Percentiles rank a stretch among this genome's conserved stretches.
These are phyloP conservation scores for Leuciscus idus DNA, from an alignment of 2,113 vertebrate genomes.

Conservation along the genomic window DNA sequence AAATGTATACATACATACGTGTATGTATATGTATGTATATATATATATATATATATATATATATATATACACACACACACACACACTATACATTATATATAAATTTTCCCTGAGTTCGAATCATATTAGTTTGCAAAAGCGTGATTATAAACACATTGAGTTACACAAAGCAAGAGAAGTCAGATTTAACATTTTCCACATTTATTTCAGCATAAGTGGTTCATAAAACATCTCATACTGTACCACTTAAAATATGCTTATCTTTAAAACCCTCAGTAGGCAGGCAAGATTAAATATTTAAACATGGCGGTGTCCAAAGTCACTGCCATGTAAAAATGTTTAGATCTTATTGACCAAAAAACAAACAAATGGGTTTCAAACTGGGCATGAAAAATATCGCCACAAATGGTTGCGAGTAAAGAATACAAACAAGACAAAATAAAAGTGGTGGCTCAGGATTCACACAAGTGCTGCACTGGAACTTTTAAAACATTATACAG, in stretches of 20 bases:
- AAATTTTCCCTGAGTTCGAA: too few relatives aligned
- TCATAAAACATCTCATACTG: constrained; percentile 73
- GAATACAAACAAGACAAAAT: constrained; percentile 19
- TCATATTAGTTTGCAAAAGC: too few relatives aligned
- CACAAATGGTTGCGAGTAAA: constrained; percentile 47
- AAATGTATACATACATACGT: too few relatives aligned
- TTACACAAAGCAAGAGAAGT: constrained; percentile 29
- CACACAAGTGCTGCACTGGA: constrained; percentile 21
- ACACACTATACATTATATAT: too few relatives aligned
- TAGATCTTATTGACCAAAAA: constrained; percentile 69
- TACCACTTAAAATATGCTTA: constrained; percentile 65
- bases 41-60: too few relatives aligned
- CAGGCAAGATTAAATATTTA: constrained; percentile 69
- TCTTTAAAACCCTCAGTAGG: constrained; percentile 66
- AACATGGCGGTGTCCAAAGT: constrained; percentile 61
- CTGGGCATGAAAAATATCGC: constrained; percentile 44
- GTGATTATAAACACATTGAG: too few relatives aligned
- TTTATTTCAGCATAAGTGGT: constrained; percentile 79
- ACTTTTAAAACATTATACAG: constrained; percentile 18
- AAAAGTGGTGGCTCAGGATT: constrained; percentile 30
- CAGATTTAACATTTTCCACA: constrained; percentile 62
- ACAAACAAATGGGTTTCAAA: constrained; percentile 47
- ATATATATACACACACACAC: too few relatives aligned
- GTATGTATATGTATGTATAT: too few relatives aligned
- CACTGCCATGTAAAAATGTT: constrained; percentile 61